phyloP scores from a whole-genome alignment of 2,888 invertebrate genomes.

The Drosophila seclusa region DNA sequence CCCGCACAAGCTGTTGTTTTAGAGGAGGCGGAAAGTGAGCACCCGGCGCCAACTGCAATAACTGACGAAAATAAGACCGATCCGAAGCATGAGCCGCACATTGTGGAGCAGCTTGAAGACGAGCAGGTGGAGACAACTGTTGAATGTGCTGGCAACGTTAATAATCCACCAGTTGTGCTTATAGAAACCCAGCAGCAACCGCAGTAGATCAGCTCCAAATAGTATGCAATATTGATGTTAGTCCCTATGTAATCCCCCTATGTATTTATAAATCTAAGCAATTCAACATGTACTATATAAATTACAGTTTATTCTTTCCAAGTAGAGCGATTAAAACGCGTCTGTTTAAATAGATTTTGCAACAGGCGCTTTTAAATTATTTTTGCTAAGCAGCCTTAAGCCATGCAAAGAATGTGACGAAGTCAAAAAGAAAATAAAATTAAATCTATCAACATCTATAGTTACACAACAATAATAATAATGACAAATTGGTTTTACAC shows the following conservation, averaged over 20 bases:
- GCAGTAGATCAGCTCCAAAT: conserved; percentile 27
- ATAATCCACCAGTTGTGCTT: conserved; percentile 23
- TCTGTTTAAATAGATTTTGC: conserved; percentile 9
- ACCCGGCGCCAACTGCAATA: background rate
- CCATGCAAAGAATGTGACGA: conserved; percentile 71
- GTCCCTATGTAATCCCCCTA: conserved; percentile 37
- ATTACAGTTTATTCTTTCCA: conserved; percentile 56
- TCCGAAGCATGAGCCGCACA: background rate
- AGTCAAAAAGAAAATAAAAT: conserved; percentile 62
- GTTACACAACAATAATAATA: conserved; percentile 37
- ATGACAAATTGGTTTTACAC: conserved; percentile 35
- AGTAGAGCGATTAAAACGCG: conserved; percentile 49
- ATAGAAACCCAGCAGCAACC: conserved; percentile 6
- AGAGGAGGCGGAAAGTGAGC: conserved; percentile 31
- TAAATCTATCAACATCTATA: conserved; percentile 66
- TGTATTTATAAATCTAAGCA: conserved; percentile 65
- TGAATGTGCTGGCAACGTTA: background rate
- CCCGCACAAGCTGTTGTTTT: conserved; percentile 35
- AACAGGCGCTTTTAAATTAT: conserved; percentile 50
- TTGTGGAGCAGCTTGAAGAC: background rate
- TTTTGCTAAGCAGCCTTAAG: conserved; percentile 65
- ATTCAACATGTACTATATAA: conserved; percentile 59
- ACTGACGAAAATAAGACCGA: background rate
- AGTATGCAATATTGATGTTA: conserved; percentile 59
- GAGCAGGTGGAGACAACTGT: background rate